These are phyloP conservation scores for Diglossa cyanea DNA, from an alignment of 2,797 vertebrate species.

Conservation along the genomic window DNA sequence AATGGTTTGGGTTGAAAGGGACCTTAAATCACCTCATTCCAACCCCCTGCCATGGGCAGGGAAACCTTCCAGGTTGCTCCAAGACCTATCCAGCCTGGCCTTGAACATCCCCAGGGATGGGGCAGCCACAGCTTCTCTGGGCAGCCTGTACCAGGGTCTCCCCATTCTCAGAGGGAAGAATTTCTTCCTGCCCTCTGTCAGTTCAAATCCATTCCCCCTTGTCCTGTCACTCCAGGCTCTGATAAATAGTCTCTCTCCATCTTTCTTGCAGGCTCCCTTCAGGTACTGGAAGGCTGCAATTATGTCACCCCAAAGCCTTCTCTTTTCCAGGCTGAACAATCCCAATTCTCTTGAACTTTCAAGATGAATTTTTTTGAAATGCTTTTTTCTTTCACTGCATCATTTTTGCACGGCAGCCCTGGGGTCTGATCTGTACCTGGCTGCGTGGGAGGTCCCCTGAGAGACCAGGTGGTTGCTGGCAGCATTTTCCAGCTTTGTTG, in stretches of 20 bases:
- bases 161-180: rapidly evolving
- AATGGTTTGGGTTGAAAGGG: background rate
- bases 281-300: background rate
- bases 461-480: background rate
- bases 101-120: background rate
- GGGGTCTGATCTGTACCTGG: background rate
- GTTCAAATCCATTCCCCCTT: background rate
- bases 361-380: rapidly evolving
- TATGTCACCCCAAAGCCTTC: background rate
- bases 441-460: rapidly evolving
- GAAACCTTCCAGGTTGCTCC: background rate
- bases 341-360: background rate
- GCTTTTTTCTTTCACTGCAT: background rate
- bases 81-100: background rate
- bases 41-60: background rate
- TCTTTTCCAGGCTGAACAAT: background rate
- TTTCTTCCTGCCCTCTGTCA: background rate
- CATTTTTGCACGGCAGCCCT: background rate
- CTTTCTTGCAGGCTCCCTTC: background rate
- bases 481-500: background rate
- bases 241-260: background rate
- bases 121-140: background rate
- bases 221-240: background rate
- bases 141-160: background rate
- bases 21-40: background rate